Evolutionary conservation across 2,113 vertebrate genomes (phyloP).

Genomic region (Cavia porcellus): DNA sequence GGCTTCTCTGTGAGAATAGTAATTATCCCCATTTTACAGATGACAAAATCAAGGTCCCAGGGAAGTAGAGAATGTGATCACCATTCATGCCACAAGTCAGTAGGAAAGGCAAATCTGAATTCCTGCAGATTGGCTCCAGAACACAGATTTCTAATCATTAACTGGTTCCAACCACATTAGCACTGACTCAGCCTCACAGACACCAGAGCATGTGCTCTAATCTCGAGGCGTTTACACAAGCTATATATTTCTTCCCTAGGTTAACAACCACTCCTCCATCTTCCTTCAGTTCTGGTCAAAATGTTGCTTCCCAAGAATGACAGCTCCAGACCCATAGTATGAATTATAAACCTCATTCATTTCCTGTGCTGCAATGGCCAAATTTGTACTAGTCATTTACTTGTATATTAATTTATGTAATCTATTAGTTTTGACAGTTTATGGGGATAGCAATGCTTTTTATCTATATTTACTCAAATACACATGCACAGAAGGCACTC

Average conservation of each 20-base stretch:
- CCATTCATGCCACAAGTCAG: neutral
- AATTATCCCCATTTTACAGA: neutral
- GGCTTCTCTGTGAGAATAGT: neutral
- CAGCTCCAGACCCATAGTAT: neutral
- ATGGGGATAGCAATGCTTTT: neutral
- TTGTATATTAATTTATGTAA: neutral
- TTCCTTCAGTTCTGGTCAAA: neutral
- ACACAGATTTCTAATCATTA: neutral
- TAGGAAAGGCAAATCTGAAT: constrained; percentile 20
- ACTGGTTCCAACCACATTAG: neutral
- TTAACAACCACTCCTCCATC: neutral
- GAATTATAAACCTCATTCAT: neutral
- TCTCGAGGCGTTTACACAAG: neutral
- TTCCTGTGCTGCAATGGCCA: neutral
- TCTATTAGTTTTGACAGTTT: neutral
- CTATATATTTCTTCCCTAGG: neutral
- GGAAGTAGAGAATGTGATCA: neutral
- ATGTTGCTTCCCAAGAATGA: neutral
- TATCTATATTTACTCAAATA: neutral
- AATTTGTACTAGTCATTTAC: neutral
- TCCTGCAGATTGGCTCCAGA: neutral
- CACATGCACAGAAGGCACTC: neutral
- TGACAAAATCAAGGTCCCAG: neutral
- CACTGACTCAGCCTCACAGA: neutral
- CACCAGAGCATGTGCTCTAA: neutral